Base-by-base conservation (phyloP, 2,888 invertebrate genomes). In the Habrosyne pyritoides region DNA sequence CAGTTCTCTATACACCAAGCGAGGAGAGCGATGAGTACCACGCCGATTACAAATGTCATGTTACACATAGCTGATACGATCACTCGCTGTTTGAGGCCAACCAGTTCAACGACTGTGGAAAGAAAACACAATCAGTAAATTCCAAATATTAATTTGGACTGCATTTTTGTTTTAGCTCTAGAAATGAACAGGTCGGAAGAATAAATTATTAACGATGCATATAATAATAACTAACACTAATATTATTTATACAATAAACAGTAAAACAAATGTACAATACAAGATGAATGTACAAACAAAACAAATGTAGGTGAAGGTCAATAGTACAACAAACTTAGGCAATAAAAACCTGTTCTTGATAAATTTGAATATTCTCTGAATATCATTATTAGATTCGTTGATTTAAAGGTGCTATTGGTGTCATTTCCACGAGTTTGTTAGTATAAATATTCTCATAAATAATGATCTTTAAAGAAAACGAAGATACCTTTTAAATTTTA, bases 1-100 rank as follows among this genome's bases (percentile, higher is more conserved):
- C 97, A 97, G 78, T 95, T 94, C 68, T 94, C 93, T n/a, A 94
- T 91, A 69, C 92, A 89, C 94, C 95, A 96, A 7, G 97, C 96
- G 0, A 95, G 87, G n/a, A 95, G 76, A 3, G 96, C 96, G 10
- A 96, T 87, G 0, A 95, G 79, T 10, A 96, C 94, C 73, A 96
- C 96, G 0, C 97, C 97, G 6, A 96, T 75, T 0, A 96, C 95
- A 75, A 96, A 97, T 69, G 96, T 95, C 76, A 95, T 94, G 64
- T 95, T 95, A 60, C 96, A 94, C 76, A 96, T 91, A 46, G 96
- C 95, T 47, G 96, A 96, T 46, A 95, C 95, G 52, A 97, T 88
- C 8, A 97, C 96, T 21, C 97, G 93, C 55, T 95, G 94, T 57
- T 94, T 94, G 30, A 96, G 94, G 0, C 96, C 96, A 5, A 97